phyloP scores from a whole-genome alignment of 2,113 vertebrate genomes.

The Glareola pratincola region DNA sequence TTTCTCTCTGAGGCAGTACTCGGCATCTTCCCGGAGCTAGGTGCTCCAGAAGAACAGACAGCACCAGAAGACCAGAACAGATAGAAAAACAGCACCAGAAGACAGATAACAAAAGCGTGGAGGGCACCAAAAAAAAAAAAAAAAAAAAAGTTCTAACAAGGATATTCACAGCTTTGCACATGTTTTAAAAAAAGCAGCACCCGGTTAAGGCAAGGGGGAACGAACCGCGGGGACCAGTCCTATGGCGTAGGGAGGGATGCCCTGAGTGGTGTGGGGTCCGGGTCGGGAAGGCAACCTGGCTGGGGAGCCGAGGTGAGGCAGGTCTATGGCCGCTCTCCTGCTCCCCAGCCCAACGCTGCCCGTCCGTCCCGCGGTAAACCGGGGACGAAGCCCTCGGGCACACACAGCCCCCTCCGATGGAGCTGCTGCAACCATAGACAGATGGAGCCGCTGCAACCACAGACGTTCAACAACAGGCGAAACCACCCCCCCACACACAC shows the following conservation, averaged over 20 bases:
- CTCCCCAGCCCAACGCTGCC: rapidly evolving
- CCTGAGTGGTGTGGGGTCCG: background rate
- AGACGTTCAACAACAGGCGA: background rate
- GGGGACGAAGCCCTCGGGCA: background rate
- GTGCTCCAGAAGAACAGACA: background rate
- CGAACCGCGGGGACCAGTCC: background rate
- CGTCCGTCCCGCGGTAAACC: background rate
- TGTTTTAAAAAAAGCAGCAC: slow-evolving; percentile 3
- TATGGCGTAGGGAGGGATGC: background rate
- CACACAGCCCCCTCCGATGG: background rate
- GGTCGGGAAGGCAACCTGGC: rapidly evolving
- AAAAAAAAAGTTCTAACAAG: background rate
- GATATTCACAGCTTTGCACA: background rate
- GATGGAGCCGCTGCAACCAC: background rate
- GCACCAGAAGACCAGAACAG: slow-evolving; percentile 13
- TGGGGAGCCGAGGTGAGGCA: background rate
- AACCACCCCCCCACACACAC: too few relatives aligned
- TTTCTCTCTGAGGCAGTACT: background rate
- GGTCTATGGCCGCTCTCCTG: background rate
- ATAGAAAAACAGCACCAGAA: background rate
- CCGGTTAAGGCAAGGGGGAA: background rate
- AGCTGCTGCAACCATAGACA: background rate
- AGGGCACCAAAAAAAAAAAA: background rate
- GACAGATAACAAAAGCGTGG: background rate
- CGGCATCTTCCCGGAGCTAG: background rate